These are phyloP conservation scores for Nowickia ferox DNA, from an alignment of 2,888 invertebrate genomes.

Conservation along the genomic window DNA sequence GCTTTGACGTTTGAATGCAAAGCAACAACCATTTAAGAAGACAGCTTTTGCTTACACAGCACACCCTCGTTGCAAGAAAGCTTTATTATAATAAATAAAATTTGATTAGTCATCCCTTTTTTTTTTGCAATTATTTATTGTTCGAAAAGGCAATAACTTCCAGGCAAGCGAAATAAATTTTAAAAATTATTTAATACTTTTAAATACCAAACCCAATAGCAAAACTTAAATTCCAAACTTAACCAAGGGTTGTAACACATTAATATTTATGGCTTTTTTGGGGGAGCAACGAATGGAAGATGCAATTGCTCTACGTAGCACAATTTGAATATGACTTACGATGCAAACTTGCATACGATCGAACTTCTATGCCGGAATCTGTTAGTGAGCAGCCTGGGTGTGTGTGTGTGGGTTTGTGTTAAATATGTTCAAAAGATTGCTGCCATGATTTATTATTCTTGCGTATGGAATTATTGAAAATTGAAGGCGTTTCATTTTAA, in stretches of 20 bases:
- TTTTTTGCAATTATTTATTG: no score
- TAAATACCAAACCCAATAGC: background rate
- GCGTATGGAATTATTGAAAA: conserved; percentile 67
- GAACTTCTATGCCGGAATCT: background rate
- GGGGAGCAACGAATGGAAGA: conserved; percentile 20
- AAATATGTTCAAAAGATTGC: conserved; percentile 45
- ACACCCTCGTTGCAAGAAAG: no score
- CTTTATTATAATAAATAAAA: no score
- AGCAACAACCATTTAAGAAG: no score
- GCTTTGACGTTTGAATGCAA: no score
- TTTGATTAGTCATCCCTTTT: no score
- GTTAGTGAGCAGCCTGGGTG: background rate
- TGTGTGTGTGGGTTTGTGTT: conserved; percentile 22
- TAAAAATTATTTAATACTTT: conserved; percentile 36
- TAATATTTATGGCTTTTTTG: conserved; percentile 67
- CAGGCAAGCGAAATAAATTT: background rate
- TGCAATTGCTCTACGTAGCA: conserved; percentile 38
- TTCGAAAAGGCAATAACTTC: no score
- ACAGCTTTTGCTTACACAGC: no score
- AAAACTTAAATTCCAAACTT: conserved; percentile 16
- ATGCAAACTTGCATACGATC: no score
- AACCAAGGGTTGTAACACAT: conserved; percentile 57
- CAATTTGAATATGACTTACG: conserved; percentile 53
- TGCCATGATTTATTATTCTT: conserved; percentile 64
- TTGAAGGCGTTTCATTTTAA: conserved; percentile 64